Base-by-base conservation (phyloP, 2,113 vertebrate species). In the Tragulus kanchil region DNA sequence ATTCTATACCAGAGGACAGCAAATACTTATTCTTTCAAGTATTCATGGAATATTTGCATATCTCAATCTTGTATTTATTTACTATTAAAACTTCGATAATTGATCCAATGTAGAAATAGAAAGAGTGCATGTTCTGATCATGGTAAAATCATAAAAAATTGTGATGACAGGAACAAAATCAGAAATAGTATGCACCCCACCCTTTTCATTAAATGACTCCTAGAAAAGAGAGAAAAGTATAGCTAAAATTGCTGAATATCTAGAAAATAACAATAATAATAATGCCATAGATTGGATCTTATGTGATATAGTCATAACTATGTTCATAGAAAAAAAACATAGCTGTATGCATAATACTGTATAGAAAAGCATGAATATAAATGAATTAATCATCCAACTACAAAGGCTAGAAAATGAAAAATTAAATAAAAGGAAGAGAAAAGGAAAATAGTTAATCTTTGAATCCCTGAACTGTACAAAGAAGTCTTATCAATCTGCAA, bases 331-430 rank as follows among this genome's bases (percentile, higher is more conserved):
- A 23, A 31, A 31, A 69, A 77, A 87, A 85, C 52, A 73, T 73
- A 90, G 62, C 15, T 87, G 3, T 77, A 45, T 81, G 73, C 6
- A 85, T 4, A 94, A 48, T 78, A 31, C 21, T 59, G 7, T 48
- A 36, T 48, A 52, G 75, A 93, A 77, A 84, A 89, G 10, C 8
- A 75, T 71, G 15, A 87, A 90, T 90, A 78, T 77, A 91, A 78
- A 42, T 56, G 15, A 82, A 62, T 95, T 81, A 95, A 64, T 71
- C 36, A 94, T 85, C 71, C 23, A 93, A n/a, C 19, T 62, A 36
- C 90, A 90, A 93, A 90, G 59, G 2, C 85, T 65, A 15, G 10
- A 89, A 94, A 95, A 56, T 64, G 3, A 86, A 93, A 90, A 85
- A 31, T 25, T 82, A 90, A 94, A 79, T 95, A 71, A 83, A 69